phyloP scores from a whole-genome alignment of 2,888 invertebrate genomes.

The Nephrotoma guestfalica region DNA sequence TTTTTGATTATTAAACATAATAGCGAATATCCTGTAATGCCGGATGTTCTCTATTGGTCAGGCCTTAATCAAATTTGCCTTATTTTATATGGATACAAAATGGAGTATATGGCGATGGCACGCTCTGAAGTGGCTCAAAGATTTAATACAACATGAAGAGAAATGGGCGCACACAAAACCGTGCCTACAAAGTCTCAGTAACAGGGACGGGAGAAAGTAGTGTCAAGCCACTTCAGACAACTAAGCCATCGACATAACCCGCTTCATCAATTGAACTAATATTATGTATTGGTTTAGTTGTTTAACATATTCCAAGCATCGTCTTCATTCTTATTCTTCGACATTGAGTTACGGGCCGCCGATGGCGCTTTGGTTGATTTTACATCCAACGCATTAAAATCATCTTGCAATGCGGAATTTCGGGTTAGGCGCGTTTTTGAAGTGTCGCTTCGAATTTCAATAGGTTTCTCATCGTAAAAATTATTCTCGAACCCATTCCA shows the following conservation, averaged over 20 bases:
- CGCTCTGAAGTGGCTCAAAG: background rate
- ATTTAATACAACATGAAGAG: background rate
- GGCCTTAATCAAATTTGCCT: background rate
- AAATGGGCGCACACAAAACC: background rate
- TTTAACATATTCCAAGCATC: slow-evolving; percentile 46
- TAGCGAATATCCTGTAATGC: background rate
- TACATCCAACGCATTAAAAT: slow-evolving; percentile 28
- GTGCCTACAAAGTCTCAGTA: background rate
- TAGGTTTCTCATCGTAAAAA: slow-evolving; percentile 8
- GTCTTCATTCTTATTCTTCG: slow-evolving; percentile 39
- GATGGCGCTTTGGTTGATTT: slow-evolving; percentile 22
- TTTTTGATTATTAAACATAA: background rate
- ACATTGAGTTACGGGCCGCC: slow-evolving; percentile 12
- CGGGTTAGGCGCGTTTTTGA: slow-evolving; percentile 5
- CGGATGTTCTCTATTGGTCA: background rate
- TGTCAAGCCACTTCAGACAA: background rate
- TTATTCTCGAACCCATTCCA: slow-evolving; percentile 28
- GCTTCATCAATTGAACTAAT: background rate
- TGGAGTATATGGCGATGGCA: background rate
- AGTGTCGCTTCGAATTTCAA: slow-evolving; percentile 12
- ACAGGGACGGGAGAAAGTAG: background rate
- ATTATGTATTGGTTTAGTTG: slow-evolving; percentile 30
- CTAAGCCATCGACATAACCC: background rate
- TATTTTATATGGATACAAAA: background rate
- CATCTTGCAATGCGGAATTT: slow-evolving; percentile 17